Evolutionary conservation across 2,797 vertebrate species (phyloP).

Genomic region (Lepidocolaptes lacrymiger): DNA sequence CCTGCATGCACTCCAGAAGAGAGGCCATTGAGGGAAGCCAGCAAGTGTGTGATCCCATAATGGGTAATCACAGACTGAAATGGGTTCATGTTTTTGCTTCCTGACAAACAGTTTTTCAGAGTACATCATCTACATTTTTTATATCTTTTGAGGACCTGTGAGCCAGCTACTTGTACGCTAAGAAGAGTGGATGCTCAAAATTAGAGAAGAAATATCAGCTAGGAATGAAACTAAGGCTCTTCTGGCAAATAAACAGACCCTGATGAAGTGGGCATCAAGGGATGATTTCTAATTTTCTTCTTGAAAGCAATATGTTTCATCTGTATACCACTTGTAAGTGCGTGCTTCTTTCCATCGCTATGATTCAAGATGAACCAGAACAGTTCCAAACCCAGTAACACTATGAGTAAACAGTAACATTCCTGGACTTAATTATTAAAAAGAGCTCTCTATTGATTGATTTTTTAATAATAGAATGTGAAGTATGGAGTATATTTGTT

Average conservation of each 20-base stretch:
- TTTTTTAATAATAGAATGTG: not conserved
- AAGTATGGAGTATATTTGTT: not conserved
- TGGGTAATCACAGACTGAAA: not conserved
- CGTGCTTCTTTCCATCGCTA: not conserved
- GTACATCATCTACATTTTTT: not conserved
- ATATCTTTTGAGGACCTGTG: not conserved
- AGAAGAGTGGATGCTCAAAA: not conserved
- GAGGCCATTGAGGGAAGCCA: not conserved
- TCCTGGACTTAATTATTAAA: not conserved
- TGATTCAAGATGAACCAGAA: not conserved
- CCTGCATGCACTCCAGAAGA: not conserved
- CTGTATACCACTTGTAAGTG: not conserved
- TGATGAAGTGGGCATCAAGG: constrained; percentile 45
- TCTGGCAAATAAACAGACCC: constrained; percentile 9
- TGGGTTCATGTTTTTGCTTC: not conserved
- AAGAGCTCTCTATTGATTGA: not conserved
- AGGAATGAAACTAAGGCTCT: not conserved
- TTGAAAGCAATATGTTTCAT: constrained; percentile 38
- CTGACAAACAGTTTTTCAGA: not conserved
- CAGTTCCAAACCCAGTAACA: not conserved
- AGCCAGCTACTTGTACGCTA: not conserved
- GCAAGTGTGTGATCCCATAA: not conserved
- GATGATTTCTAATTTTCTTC: constrained; percentile 46
- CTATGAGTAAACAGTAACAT: not conserved
- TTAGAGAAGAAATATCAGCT: not conserved